Conservation (phyloP, 1,140 invertebrate species). For the Tetramorium simillimum region DNA sequence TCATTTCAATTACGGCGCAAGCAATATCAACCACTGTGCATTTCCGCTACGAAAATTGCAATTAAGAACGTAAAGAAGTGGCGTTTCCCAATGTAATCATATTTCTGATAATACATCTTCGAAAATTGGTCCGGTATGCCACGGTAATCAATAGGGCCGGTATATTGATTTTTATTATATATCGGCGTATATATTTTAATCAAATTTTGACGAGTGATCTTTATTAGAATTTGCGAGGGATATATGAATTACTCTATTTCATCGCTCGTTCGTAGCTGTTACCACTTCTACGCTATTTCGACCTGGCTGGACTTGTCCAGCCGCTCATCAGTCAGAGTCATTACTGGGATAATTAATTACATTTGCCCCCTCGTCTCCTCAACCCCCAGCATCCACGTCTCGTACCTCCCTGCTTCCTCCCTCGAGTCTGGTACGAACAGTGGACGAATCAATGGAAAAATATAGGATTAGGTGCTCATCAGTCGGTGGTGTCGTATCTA, state of each 20-base stretch:
- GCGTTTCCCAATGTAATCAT: neutral
- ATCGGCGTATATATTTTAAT: neutral
- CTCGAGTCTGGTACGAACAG: conserved; percentile 75
- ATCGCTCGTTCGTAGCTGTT: conserved; percentile 79
- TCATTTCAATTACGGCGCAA: conserved; percentile 9
- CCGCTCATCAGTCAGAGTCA: conserved; percentile 86
- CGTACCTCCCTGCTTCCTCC: conserved; percentile 68
- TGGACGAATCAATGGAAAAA: conserved; percentile 83
- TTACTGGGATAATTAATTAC: conserved; percentile 87
- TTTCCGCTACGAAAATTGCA: conserved; percentile 25
- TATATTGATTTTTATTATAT: conserved; percentile 4
- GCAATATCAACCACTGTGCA: conserved; percentile 17
- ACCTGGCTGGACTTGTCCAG: conserved; percentile 85
- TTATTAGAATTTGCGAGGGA: conserved; percentile 13
- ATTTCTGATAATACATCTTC: conserved; percentile 23
- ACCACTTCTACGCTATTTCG: conserved; percentile 82
- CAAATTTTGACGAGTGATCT: conserved; percentile 15
- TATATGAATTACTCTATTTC: conserved; percentile 21
- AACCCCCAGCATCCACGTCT: conserved; percentile 72
- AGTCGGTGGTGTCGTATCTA: conserved; percentile 54
- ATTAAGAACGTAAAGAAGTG: conserved; percentile 41
- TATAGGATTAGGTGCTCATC: conserved; percentile 78
- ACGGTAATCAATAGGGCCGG: neutral
- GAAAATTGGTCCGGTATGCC: conserved; percentile 6
- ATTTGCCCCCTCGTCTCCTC: conserved; percentile 83